Evolutionary conservation across 1,140 invertebrate species (phyloP).

Genomic region (Bombus confusus): DNA sequence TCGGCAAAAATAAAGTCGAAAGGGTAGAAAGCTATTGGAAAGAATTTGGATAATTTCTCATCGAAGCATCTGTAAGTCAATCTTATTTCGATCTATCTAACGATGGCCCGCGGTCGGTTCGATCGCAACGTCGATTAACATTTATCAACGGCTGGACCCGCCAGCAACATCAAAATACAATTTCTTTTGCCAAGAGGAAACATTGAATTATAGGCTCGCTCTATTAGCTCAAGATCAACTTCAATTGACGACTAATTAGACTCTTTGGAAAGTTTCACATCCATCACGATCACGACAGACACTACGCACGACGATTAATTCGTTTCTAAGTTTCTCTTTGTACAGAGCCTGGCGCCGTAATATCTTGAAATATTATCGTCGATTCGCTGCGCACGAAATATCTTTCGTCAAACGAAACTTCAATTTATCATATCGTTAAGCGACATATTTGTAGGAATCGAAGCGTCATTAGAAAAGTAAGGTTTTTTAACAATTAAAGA

Average conservation of each 20-base stretch:
- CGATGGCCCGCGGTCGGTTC: conserved; percentile 15
- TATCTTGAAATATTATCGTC: not conserved
- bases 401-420: too few relatives aligned
- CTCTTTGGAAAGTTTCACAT: conserved; percentile 28
- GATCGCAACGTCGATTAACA: conserved; percentile 40
- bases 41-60: not conserved
- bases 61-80: conserved; percentile 7
- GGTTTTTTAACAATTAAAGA: too few relatives aligned
- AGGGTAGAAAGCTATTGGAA: not conserved
- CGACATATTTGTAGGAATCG: too few relatives aligned
- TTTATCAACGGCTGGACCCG: conserved; percentile 51
- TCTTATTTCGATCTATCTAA: not conserved
- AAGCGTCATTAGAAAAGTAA: rapidly evolving
- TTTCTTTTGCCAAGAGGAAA: not conserved
- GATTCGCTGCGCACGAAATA: too few relatives aligned
- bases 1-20: not conserved
- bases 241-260: conserved; percentile 33
- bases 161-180: conserved; percentile 55
- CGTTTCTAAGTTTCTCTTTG: not conserved
- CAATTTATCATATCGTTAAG: too few relatives aligned
- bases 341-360: not conserved
- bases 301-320: conserved; percentile 25
- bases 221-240: not conserved
- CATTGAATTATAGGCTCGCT: conserved; percentile 27
- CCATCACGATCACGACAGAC: conserved; percentile 17